Percentiles rank a stretch among this genome's conserved stretches.
Conservation (phyloP, 2,888 invertebrate genomes). For the Lepidochitona cinerea region DNA sequence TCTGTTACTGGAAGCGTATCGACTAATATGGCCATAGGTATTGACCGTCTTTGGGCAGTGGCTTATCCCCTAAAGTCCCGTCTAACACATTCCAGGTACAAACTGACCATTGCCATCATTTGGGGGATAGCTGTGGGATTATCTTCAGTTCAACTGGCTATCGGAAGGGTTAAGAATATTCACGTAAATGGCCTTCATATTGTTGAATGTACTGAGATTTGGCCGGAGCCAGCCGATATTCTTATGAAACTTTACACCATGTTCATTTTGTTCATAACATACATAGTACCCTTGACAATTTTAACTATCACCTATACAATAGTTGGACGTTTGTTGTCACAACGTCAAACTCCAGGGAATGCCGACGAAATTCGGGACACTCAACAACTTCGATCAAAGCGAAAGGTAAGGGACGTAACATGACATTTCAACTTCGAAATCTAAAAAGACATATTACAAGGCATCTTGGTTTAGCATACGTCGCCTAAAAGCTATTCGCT, state of each 20-base stretch:
- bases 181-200: constrained; percentile 28
- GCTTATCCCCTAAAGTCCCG: constrained; percentile 67
- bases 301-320: constrained; percentile 71
- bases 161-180: constrained; percentile 36
- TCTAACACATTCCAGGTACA: constrained; percentile 68
- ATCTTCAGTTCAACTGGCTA: constrained; percentile 70
- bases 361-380: constrained; percentile 71
- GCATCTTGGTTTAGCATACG: no score
- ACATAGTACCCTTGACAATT: constrained; percentile 71
- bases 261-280: constrained; percentile 61
- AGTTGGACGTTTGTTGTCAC: constrained; percentile 72
- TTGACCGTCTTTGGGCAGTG: constrained; percentile 70
- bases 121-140: constrained; percentile 70
- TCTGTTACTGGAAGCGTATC: constrained; percentile 72
- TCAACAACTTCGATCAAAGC: constrained; percentile 70
- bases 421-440: no score
- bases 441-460: no score
- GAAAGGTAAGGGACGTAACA: no score
- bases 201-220: constrained; percentile 48
- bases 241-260: constrained; percentile 47
- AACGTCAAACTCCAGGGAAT: constrained; percentile 72
- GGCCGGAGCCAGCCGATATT: constrained; percentile 38
- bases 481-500: no score
- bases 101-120: constrained; percentile 69
- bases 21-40: constrained; percentile 73